Percentiles rank a stretch among this genome's conserved stretches.
Evolutionary conservation across 2,797 vertebrate species (phyloP).

Genomic region (Sphenodon punctatus): DNA sequence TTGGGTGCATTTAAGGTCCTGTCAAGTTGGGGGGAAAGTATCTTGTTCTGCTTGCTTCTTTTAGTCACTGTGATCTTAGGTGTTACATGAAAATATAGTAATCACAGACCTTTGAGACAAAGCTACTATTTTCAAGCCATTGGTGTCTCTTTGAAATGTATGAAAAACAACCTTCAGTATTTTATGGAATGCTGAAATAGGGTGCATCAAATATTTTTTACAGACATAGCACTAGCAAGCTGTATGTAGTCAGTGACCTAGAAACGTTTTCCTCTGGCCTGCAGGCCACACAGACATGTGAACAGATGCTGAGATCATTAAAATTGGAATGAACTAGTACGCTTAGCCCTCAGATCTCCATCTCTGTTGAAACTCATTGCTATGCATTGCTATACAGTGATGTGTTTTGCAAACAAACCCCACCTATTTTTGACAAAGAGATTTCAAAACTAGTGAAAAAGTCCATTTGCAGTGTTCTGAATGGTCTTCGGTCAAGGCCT

Average conservation of each 20-base stretch:
- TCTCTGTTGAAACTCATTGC: too few species aligned
- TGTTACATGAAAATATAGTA: background rate
- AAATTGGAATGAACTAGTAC: background rate
- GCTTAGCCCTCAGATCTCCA: background rate
- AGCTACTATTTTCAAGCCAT: too few species aligned
- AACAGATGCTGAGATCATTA: slow-evolving; percentile 6
- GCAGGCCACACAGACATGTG: background rate
- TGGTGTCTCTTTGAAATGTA: background rate
- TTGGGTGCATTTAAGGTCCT: background rate
- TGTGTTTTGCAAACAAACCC: background rate
- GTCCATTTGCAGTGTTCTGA: too few species aligned
- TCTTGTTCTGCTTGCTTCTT: background rate
- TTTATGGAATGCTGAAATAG: background rate
- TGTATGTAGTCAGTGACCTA: background rate
- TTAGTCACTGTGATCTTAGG: background rate
- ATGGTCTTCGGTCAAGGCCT: too few species aligned
- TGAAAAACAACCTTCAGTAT: background rate
- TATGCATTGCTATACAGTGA: too few species aligned
- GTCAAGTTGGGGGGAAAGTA: background rate
- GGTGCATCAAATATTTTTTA: background rate
- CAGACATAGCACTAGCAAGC: background rate
- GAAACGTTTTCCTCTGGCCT: background rate
- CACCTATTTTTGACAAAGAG: background rate
- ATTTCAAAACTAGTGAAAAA: background rate
- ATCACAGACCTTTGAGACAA: too few species aligned